Evolutionary conservation across 2,797 vertebrate species (phyloP).

Genomic region (Arnoldichthys spilopterus): DNA sequence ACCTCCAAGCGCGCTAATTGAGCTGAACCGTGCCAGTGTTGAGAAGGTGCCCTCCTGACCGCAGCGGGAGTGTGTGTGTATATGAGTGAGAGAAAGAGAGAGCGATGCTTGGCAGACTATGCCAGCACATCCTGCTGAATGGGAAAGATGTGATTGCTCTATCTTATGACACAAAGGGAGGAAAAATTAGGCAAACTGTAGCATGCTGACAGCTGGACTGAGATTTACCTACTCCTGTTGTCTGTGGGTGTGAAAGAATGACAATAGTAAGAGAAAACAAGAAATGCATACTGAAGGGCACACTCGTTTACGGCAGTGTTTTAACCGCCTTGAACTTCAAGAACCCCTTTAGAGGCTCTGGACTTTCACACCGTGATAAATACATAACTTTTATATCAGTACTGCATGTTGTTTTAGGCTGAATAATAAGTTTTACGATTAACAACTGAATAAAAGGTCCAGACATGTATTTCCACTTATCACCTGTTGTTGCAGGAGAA

Average conservation of each 20-base stretch:
- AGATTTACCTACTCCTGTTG: conserved; percentile 20
- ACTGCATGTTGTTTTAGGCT: no score
- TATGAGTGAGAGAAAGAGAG: conserved; percentile 20
- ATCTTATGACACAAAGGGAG: conserved; percentile 50
- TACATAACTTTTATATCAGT: no score
- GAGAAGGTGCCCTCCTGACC: conserved; percentile 58
- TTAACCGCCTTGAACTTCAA: background rate
- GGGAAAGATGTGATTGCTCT: conserved; percentile 55
- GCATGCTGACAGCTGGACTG: conserved; percentile 37
- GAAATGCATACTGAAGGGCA: no score
- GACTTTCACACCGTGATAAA: no score
- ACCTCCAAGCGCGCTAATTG: conserved; percentile 61
- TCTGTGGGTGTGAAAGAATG: background rate
- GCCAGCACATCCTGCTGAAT: conserved; percentile 41
- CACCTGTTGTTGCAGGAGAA: no score
- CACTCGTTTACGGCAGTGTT: background rate
- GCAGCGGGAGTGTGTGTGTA: conserved; percentile 3
- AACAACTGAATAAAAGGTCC: no score
- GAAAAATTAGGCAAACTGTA: conserved; percentile 46
- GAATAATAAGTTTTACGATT: no score
- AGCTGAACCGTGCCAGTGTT: conserved; percentile 61
- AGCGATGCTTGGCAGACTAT: conserved; percentile 31
- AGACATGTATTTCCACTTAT: no score
- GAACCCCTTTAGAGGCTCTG: background rate
- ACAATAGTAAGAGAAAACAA: background rate